Base-by-base conservation (phyloP, 2,888 invertebrate species). In the Habroteleia sp. region DNA sequence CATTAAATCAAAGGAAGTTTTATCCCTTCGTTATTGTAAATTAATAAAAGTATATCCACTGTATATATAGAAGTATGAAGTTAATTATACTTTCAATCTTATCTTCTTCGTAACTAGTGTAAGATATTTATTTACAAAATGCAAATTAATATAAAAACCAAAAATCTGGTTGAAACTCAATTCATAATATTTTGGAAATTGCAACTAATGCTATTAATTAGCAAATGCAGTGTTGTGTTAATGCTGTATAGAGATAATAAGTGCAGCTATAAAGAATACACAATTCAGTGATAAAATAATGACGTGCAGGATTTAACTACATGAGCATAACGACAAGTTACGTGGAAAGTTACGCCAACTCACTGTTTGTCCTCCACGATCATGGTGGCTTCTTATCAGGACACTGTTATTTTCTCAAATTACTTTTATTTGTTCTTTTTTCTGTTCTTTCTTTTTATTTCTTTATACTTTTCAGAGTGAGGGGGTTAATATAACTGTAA, bases 301-400 rank as follows among this genome's bases (percentile, higher is more conserved):
- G 29, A 39, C 69, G 60, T 72, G 69, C 73, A 56, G 25, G 33
- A 17, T 77, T 39, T 14, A 56, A 44, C 75, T 48, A 65, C 54
- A 27, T 37, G 65, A 35, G 29, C 63, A 66, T 41, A 56, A 66
- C 16, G 46, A 50, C 37, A 65, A 33, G 29, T 63, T 69, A 35
- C 62, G 60, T 60, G 71, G 50, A 74, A 66, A 69, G 72, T 74
- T 76, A 60, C 74, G 65, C 74, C 75, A 80, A 88, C 88, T 88
- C 87, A 88, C 88, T 83, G 85, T 86, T 87, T 88, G 73, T 88
- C 87, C 80, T 88, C 88, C 82, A 88, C 88, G 84, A 88, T 88
- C 88, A 88, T 88, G 87, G 76, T 87, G 87, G 77, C 77, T 81
- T 78, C 65, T 77, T 83, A 81, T 83, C 77, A 75, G 80, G 80